Evolutionary conservation across 1,140 invertebrate species (phyloP).

Genomic region (Sminthurinus signatus): DNA sequence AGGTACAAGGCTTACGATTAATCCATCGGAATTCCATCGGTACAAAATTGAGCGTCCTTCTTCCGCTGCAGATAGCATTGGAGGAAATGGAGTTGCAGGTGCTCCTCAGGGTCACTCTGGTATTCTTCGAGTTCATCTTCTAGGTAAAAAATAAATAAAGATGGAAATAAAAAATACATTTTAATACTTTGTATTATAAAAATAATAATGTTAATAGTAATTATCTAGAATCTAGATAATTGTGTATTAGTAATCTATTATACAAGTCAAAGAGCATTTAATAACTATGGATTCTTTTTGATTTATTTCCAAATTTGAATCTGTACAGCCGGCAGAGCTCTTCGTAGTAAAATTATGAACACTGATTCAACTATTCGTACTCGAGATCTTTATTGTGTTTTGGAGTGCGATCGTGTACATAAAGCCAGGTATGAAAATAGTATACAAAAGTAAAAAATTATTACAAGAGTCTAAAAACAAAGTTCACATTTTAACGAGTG

Average conservation of each 20-base stretch:
- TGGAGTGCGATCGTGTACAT: slow-evolving; percentile 93
- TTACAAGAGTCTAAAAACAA: not conserved
- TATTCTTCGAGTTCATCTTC: slow-evolving; percentile 80
- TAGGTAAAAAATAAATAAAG: too few species aligned
- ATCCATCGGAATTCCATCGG: slow-evolving; percentile 84
- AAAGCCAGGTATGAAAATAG: too few species aligned
- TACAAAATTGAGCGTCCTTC: slow-evolving; percentile 71
- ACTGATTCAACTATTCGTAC: slow-evolving; percentile 49
- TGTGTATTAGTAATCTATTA: too few species aligned
- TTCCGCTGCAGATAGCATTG: slow-evolving; percentile 32
- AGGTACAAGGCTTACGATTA: too few species aligned
- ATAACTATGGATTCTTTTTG: too few species aligned
- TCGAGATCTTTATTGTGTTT: slow-evolving; percentile 90
- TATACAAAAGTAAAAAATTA: not conserved
- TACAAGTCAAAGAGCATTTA: too few species aligned
- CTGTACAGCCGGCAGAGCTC: slow-evolving; percentile 52
- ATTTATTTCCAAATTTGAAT: too few species aligned
- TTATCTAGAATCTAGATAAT: too few species aligned
- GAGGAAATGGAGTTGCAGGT: slow-evolving; percentile 9
- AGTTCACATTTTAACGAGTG: too few species aligned
- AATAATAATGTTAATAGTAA: too few species aligned
- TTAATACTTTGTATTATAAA: too few species aligned
- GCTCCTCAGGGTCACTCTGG: slow-evolving; percentile 66
- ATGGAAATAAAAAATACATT: too few species aligned
- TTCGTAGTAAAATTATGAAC: slow-evolving; percentile 30